Conservation (phyloP, 2,797 vertebrate genomes). For the Cuculus canorus region DNA sequence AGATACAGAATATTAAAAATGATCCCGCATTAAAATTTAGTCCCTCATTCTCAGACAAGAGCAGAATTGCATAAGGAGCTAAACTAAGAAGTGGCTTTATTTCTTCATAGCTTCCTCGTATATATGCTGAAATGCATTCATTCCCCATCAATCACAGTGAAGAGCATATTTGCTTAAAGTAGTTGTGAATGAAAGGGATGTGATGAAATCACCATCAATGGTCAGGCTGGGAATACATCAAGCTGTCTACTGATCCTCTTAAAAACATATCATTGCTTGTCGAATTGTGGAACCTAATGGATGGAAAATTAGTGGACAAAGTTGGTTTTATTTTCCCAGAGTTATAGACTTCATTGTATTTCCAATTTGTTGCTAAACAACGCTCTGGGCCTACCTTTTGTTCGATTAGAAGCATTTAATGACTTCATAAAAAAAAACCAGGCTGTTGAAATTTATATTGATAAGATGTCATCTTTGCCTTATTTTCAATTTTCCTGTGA, state of each 20-base stretch:
- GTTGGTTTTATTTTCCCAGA: constrained; percentile 48
- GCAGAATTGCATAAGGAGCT: not conserved
- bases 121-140: not conserved
- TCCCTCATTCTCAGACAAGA: not conserved
- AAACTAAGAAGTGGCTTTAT: constrained; percentile 24
- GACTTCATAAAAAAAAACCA: constrained; percentile 28
- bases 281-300: constrained; percentile 47
- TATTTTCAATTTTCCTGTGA: constrained; percentile 65
- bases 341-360: constrained; percentile 27
- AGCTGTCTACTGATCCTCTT: constrained; percentile 36
- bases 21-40: not conserved
- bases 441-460: constrained; percentile 54
- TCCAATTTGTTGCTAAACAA: constrained; percentile 44
- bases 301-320: constrained; percentile 50
- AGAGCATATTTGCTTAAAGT: constrained; percentile 42
- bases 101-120: not conserved
- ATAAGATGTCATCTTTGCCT: constrained; percentile 54
- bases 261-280: constrained; percentile 29
- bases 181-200: constrained; percentile 26
- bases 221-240: constrained; percentile 57
- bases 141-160: constrained; percentile 18
- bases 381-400: constrained; percentile 30
- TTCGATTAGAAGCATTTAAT: constrained; percentile 52
- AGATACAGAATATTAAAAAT: not conserved
- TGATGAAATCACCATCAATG: constrained; percentile 40